These are phyloP conservation scores for Xyliphius kryptos DNA, from an alignment of 2,113 vertebrate genomes.

Conservation along the genomic window DNA sequence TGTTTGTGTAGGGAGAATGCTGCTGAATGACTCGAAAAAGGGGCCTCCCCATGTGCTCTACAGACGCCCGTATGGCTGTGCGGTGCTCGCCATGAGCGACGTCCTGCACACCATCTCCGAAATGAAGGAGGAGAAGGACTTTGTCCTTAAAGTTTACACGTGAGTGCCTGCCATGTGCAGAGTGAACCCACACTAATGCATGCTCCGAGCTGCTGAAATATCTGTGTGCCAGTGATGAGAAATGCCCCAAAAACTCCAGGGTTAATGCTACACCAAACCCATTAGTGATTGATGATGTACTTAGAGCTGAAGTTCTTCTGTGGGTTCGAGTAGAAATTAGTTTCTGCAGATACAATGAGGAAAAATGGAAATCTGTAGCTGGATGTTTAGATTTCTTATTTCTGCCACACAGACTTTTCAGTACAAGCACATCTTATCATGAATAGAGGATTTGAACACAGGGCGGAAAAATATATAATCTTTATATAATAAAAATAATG, in stretches of 20 bases:
- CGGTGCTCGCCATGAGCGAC: constrained; percentile 86
- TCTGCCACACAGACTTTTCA: too few species aligned
- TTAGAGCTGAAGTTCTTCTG: neutral
- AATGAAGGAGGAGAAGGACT: constrained; percentile 94
- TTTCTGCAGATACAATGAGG: neutral
- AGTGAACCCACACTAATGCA: neutral
- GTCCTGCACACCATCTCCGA: constrained; percentile 89
- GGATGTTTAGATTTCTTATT: too few species aligned
- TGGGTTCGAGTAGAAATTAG: neutral
- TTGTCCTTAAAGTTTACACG: constrained; percentile 98
- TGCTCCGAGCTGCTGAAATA: neutral
- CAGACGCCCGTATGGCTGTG: constrained; percentile 89
- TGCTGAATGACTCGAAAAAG: constrained; percentile 93
- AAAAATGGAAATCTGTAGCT: too few species aligned
- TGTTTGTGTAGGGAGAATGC: too few species aligned
- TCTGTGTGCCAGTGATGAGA: neutral
- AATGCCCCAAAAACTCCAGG: neutral
- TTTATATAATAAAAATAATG: too few species aligned
- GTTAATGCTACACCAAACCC: neutral
- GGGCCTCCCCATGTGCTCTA: constrained; percentile 87
- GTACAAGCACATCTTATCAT: too few species aligned
- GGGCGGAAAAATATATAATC: too few species aligned
- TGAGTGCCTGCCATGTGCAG: constrained; percentile 61
- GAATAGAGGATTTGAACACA: too few species aligned
- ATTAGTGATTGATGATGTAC: neutral